phyloP scores from a whole-genome alignment of 2,113 vertebrate species.

The Piaya cayana region DNA sequence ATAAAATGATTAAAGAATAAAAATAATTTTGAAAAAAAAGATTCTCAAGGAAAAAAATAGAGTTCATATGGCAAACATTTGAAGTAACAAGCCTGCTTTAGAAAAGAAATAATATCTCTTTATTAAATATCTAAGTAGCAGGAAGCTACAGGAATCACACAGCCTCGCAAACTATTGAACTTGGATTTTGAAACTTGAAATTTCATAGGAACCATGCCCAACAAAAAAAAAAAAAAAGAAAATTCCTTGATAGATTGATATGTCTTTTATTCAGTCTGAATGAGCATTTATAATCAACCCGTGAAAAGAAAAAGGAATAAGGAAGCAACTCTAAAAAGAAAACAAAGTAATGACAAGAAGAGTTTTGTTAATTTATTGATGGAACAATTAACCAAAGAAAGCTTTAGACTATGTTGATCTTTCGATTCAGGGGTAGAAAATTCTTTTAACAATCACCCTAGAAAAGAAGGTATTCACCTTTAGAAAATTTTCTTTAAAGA shows the following conservation, averaged over 20 bases:
- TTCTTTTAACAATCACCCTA: background rate
- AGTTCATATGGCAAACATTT: background rate
- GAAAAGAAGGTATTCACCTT: background rate
- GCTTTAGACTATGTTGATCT: background rate
- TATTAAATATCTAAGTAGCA: background rate
- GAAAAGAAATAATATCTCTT: background rate
- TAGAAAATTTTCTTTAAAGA: background rate
- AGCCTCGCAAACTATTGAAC: background rate
- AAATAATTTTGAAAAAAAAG: background rate
- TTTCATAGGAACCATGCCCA: background rate
- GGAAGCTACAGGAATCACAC: background rate
- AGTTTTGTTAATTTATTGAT: background rate
- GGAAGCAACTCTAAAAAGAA: background rate
- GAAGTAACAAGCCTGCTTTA: background rate
- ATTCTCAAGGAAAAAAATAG: background rate
- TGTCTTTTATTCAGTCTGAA: background rate
- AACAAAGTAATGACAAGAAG: background rate
- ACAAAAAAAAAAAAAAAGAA: background rate
- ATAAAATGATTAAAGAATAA: conserved; percentile 37
- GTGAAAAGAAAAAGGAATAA: background rate
- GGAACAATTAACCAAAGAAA: background rate
- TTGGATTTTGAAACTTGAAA: background rate
- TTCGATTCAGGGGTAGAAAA: background rate
- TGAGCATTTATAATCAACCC: background rate
- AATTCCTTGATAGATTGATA: background rate